These are phyloP conservation scores for Argya squamiceps DNA, from an alignment of 2,797 vertebrate species.

Conservation along the genomic window DNA sequence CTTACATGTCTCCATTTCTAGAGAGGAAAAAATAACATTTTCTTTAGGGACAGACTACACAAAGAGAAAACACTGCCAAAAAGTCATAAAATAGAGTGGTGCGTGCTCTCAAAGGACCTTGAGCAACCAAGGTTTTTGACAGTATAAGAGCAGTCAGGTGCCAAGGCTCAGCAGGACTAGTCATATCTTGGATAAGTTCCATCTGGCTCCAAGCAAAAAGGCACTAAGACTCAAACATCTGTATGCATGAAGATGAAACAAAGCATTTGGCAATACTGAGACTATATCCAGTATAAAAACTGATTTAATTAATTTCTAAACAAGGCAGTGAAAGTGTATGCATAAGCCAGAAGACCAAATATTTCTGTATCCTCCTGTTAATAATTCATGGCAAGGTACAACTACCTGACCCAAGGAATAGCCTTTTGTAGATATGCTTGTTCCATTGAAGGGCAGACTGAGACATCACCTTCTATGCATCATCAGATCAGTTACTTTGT, in stretches of 20 bases:
- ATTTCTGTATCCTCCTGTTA: not conserved
- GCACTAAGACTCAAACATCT: not conserved
- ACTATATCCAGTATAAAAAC: not conserved
- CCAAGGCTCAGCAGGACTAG: not conserved
- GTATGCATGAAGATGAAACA: not conserved
- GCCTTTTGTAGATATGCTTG: not conserved
- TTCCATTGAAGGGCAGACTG: not conserved
- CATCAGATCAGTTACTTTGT: not conserved
- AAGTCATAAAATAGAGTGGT: not conserved
- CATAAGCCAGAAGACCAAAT: not conserved
- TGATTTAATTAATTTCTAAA: not conserved
- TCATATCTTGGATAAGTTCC: not conserved
- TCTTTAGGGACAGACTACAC: not conserved
- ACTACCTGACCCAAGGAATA: not conserved
- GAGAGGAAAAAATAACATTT: not conserved
- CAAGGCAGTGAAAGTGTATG: not conserved
- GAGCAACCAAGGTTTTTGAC: conserved; percentile 29
- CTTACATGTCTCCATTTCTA: not conserved
- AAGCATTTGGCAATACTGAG: not conserved
- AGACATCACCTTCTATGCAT: not conserved
- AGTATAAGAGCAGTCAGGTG: not conserved
- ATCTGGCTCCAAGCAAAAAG: conserved; percentile 17
- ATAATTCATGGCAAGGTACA: not conserved
- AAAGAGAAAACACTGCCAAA: not conserved
- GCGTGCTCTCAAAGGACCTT: not conserved